These are phyloP conservation scores for Muschampia plurimacula DNA, from an alignment of 2,888 invertebrate species.

Conservation along the genomic window DNA sequence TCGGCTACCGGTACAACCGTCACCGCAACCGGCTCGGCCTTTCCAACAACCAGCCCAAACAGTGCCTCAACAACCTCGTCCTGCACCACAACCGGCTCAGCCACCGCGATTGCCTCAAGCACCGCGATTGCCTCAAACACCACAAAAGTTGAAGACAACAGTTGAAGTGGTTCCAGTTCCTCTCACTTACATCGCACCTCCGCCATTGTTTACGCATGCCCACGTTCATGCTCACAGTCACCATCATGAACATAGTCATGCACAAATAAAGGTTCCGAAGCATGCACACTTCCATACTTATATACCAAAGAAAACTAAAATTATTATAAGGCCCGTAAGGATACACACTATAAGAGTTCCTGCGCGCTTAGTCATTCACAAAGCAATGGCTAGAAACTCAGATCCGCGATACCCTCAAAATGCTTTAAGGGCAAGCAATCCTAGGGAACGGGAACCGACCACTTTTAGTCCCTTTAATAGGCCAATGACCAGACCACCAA, in stretches of 20 bases:
- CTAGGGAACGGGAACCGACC: slow-evolving; percentile 67
- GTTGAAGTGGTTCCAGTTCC: slow-evolving; percentile 78
- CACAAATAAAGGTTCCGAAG: slow-evolving; percentile 52
- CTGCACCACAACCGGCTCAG: not conserved
- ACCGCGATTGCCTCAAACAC: slow-evolving; percentile 47
- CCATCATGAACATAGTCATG: slow-evolving; percentile 51
- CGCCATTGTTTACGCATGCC: slow-evolving; percentile 54
- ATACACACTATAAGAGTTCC: slow-evolving; percentile 54
- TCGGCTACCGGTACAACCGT: slow-evolving; percentile 49
- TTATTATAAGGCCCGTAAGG: slow-evolving; percentile 68
- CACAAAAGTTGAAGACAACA: slow-evolving; percentile 70
- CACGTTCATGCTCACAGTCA: slow-evolving; percentile 51
- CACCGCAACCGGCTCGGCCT: slow-evolving; percentile 44
- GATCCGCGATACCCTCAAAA: slow-evolving; percentile 52
- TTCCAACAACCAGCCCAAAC: slow-evolving; percentile 38
- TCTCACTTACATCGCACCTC: slow-evolving; percentile 74
- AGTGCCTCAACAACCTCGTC: slow-evolving; percentile 21
- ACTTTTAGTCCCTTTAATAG: slow-evolving; percentile 65
- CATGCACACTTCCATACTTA: slow-evolving; percentile 63
- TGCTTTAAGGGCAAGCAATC: slow-evolving; percentile 46
- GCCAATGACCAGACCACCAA: slow-evolving; percentile 66
- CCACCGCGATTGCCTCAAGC: not conserved
- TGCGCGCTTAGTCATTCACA: slow-evolving; percentile 55
- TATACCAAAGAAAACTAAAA: slow-evolving; percentile 65
- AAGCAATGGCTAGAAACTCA: slow-evolving; percentile 50